These are phyloP conservation scores for Myotis brandtii DNA, from an alignment of 2,113 vertebrate genomes.

Conservation along the genomic window DNA sequence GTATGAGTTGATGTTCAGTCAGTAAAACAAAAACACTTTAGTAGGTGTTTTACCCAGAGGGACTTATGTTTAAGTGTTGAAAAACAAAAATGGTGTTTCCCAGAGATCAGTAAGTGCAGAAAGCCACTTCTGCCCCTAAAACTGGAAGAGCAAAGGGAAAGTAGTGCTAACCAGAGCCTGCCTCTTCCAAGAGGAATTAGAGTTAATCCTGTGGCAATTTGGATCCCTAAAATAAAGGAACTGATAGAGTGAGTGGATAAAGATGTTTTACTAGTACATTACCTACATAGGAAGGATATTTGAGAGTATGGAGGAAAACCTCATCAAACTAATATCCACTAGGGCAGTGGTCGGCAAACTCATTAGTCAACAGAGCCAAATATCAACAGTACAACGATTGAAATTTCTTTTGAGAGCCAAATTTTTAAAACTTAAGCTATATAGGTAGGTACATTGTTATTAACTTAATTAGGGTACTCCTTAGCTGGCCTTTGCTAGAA, in stretches of 20 bases:
- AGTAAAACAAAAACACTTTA: background rate
- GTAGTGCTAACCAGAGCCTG: background rate
- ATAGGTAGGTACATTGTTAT: no score
- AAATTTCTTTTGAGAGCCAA: no score
- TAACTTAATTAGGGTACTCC: no score
- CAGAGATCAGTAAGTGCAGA: background rate
- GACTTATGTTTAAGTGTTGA: background rate
- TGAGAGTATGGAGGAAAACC: background rate
- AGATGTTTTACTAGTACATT: background rate
- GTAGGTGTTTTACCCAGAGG: background rate
- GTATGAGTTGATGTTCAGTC: background rate
- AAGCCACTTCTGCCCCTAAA: background rate
- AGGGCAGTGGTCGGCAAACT: background rate
- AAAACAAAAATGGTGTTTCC: background rate
- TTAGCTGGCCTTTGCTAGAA: no score
- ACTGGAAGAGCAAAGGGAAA: background rate
- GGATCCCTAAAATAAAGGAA: background rate
- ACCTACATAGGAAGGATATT: background rate
- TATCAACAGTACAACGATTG: no score
- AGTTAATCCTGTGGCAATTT: background rate
- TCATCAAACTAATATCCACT: background rate
- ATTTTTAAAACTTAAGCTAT: no score
- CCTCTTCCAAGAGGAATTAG: background rate
- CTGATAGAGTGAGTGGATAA: background rate
- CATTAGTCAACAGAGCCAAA: no score